Base-by-base conservation (phyloP, 2,797 vertebrate species). In the Gastrophryne carolinensis region DNA sequence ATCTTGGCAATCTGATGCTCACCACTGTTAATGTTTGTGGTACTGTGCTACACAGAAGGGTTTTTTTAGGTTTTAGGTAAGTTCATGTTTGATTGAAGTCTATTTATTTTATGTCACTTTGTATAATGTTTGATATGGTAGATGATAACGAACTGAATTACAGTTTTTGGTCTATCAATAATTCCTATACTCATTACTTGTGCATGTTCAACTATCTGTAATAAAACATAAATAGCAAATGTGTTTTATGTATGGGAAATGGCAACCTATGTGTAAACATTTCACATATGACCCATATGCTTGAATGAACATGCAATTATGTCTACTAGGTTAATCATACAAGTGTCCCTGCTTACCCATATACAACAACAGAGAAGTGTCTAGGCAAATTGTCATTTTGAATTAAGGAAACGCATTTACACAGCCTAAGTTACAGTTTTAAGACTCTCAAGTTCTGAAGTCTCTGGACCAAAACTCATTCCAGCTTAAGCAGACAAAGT, bases 401-500 rank as follows among this genome's bases (percentile, higher is more conserved):
- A 47, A 37, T 17, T 13, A 3, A 6, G 12, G 41, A 54, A 68
- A 26, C 6, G 13, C 17, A 24, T 15, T 44, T 57, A 30, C 11
- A 30, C 10, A 27, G 13, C 23, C 4, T 41, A n/a, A 4, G 15
- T 41, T 54, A 56, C 9, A 56, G 24, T 26, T 24, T 29, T 54
- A 68, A 26, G 13, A 53, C 24, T 34, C 3, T 56, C 57, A 41
- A 39, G 11, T 44, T 58, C 15, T 30, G 12, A 12, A 30, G 26
- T 21, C n/a, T n/a, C n/a, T n/a, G n/a, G n/a, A n/a, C n/a, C 10
- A 21, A 12, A 17, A 19, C 56, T 26, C 34, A 30, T 35, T 53
- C 32, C 15, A 61, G 35, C 72, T 58, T 32, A n/a, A 67, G 41
- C 27, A 75, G 39, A 49, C 53, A 60, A 41, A 35, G 15, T 30